phyloP scores from a whole-genome alignment of 2,113 vertebrate species.

The Apus apus region DNA sequence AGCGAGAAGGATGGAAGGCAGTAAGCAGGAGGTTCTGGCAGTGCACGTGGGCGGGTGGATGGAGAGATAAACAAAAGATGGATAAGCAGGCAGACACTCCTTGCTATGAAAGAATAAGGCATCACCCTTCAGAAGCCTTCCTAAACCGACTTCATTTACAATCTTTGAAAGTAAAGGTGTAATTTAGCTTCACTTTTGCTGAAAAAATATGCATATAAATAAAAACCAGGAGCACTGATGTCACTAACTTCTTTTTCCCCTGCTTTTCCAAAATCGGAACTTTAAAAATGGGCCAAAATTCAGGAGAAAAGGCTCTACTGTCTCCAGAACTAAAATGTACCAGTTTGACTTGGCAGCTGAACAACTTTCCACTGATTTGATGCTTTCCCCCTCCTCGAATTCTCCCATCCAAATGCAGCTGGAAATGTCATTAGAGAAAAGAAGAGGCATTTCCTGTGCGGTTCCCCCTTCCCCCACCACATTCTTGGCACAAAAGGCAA shows the following conservation, averaged over 20 bases:
- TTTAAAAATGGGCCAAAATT: slow-evolving; percentile 43
- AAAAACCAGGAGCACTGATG: slow-evolving; percentile 40
- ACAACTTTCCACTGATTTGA: slow-evolving; percentile 75
- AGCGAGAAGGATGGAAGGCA: neutral
- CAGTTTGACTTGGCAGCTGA: slow-evolving; percentile 76
- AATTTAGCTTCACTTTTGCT: neutral
- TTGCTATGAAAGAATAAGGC: neutral
- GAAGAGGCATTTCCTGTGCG: slow-evolving; percentile 83
- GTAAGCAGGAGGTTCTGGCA: neutral
- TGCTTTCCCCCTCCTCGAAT: slow-evolving; percentile 61
- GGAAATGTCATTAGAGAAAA: slow-evolving; percentile 73
- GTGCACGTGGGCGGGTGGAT: neutral
- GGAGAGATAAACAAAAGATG: neutral
- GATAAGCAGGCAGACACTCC: neutral
- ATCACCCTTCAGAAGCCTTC: neutral
- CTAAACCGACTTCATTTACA: neutral
- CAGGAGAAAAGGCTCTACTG: slow-evolving; percentile 69
- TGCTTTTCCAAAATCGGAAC: slow-evolving; percentile 52
- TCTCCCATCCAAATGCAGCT: slow-evolving; percentile 75
- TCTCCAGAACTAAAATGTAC: slow-evolving; percentile 73
- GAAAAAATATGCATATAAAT: neutral
- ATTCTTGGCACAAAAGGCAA: slow-evolving; percentile 76
- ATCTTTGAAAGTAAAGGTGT: neutral
- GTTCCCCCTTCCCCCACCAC: slow-evolving; percentile 72
- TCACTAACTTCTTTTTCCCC: slow-evolving; percentile 47